These are phyloP conservation scores for Xenopus laevis DNA, from an alignment of 2,113 vertebrate species.

Conservation along the genomic window DNA sequence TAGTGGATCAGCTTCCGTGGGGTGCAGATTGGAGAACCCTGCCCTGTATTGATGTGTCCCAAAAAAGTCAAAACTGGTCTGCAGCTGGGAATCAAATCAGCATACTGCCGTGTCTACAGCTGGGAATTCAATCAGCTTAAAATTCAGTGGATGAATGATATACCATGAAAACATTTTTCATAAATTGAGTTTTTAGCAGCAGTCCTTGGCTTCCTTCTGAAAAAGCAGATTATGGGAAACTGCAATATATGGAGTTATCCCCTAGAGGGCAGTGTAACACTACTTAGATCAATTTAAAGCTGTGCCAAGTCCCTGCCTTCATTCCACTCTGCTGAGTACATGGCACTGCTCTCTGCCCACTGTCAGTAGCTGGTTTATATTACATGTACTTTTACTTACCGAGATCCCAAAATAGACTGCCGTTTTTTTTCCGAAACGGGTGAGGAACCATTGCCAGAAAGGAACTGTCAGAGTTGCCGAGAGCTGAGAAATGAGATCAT, in stretches of 20 bases:
- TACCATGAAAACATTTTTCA: too few species aligned
- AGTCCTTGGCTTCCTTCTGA: too few species aligned
- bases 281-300: background rate
- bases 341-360: background rate
- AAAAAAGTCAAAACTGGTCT: too few species aligned
- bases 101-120: too few species aligned
- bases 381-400: conserved; percentile 65
- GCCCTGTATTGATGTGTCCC: too few species aligned
- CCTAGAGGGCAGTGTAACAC: conserved; percentile 8
- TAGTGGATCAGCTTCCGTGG: too few species aligned
- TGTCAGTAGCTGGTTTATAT: conserved; percentile 7
- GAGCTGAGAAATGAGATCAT: conserved; percentile 62
- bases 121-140: too few species aligned
- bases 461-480: conserved; percentile 85
- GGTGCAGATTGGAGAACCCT: too few species aligned
- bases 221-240: too few species aligned
- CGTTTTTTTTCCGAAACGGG: conserved; percentile 86
- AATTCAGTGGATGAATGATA: too few species aligned
- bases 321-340: conserved; percentile 4
- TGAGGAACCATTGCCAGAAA: conserved; percentile 92
- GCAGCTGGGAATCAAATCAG: too few species aligned
- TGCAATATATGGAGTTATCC: background rate
- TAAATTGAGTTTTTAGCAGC: too few species aligned
- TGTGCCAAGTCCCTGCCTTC: background rate
- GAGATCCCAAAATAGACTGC: conserved; percentile 84